phyloP scores from a whole-genome alignment of 2,113 vertebrate genomes.

The Dasyurus viverrinus region DNA sequence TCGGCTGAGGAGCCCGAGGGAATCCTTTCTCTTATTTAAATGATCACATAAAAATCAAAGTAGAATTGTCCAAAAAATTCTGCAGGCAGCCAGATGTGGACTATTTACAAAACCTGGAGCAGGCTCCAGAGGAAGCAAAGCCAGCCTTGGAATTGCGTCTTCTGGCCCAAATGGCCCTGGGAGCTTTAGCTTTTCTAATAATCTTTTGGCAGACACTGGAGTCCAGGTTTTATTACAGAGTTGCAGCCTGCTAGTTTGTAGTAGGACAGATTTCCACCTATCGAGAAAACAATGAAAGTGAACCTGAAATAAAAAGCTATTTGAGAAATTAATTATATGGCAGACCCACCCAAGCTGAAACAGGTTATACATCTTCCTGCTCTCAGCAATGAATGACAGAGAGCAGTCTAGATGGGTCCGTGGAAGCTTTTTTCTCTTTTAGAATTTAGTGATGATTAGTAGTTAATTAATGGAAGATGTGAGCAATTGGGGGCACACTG shows the following conservation, averaged over 20 bases:
- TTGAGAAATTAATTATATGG: not conserved
- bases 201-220: not conserved
- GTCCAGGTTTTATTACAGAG: not conserved
- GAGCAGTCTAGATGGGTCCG: not conserved
- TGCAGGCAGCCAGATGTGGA: not conserved
- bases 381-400: not conserved
- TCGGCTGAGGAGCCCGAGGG: not conserved
- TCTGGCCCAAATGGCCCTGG: not conserved
- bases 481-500: too few relatives aligned
- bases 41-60: not conserved
- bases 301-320: not conserved
- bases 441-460: not conserved
- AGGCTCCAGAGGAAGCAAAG: not conserved
- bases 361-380: not conserved
- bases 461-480: too few relatives aligned
- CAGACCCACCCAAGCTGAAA: not conserved
- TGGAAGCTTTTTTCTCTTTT: not conserved
- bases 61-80: not conserved
- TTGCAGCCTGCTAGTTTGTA: not conserved
- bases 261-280: not conserved
- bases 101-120: not conserved
- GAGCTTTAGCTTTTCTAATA: not conserved
- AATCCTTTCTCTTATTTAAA: not conserved
- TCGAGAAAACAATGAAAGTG: not conserved
- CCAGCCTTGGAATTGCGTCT: not conserved